phyloP scores from a whole-genome alignment of 1,140 invertebrate species.

The Drosophila novamexicana region DNA sequence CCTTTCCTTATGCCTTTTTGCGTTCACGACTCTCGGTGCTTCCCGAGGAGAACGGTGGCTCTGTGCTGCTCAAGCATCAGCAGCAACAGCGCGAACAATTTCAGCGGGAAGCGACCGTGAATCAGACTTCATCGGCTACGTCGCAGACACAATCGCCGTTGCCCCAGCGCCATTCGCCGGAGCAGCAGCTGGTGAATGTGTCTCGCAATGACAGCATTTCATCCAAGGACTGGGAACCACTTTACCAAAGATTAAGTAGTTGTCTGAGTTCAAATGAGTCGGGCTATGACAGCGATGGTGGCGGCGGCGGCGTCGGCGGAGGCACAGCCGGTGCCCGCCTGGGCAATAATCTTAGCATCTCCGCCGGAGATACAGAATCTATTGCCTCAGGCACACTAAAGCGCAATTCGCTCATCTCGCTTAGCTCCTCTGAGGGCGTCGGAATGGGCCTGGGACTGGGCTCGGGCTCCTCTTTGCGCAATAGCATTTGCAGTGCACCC shows the following conservation, averaged over 20 bases:
- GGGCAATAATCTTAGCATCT: slow-evolving; percentile 84
- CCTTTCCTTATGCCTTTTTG: slow-evolving; percentile 92
- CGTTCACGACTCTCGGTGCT: slow-evolving; percentile 90
- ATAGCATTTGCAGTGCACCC: slow-evolving; percentile 77
- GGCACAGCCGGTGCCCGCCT: slow-evolving; percentile 83
- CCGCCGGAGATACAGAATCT: slow-evolving; percentile 84
- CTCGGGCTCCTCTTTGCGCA: slow-evolving; percentile 34
- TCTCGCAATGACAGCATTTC: slow-evolving; percentile 83
- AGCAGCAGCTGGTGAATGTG: slow-evolving; percentile 60
- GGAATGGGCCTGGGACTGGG: slow-evolving; percentile 49
- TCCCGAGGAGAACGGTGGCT: slow-evolving; percentile 88
- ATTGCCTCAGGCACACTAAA: slow-evolving; percentile 83
- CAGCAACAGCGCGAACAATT: slow-evolving; percentile 10
- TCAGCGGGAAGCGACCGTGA: slow-evolving; percentile 2
- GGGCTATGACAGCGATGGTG: slow-evolving; percentile 92
- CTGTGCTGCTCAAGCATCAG: slow-evolving; percentile 85
- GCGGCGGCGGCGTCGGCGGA: slow-evolving; percentile 79
- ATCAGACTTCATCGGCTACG: slow-evolving; percentile 25
- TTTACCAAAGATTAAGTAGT: slow-evolving; percentile 87
- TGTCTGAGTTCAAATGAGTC: slow-evolving; percentile 93
- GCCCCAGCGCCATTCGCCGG: slow-evolving; percentile 62
- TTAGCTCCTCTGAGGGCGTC: slow-evolving; percentile 76
- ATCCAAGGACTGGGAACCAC: slow-evolving; percentile 84
- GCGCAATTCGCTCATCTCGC: slow-evolving; percentile 79
- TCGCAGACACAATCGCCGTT: slow-evolving; percentile 46